These are phyloP conservation scores for Buathra laborator DNA, from an alignment of 2,888 invertebrate species.

Conservation along the genomic window DNA sequence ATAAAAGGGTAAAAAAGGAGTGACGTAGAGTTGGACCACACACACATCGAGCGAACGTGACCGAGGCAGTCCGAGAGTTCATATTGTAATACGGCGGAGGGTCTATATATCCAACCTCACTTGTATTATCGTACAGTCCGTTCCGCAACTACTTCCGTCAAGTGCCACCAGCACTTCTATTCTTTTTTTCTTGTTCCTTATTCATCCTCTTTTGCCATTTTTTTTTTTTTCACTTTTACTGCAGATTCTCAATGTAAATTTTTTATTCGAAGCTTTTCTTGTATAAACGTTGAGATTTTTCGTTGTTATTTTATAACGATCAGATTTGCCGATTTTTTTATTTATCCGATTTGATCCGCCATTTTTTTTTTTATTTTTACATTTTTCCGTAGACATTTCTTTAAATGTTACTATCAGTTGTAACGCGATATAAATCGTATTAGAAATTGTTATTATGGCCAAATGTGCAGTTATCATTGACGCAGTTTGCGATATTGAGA, in stretches of 20 bases:
- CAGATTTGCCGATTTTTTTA: neutral
- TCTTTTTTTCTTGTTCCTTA: constrained; percentile 29
- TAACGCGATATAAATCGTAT: no score
- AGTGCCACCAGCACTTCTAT: constrained; percentile 37
- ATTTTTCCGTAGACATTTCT: no score
- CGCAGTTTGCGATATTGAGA: no score
- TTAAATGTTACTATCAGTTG: no score
- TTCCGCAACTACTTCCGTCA: constrained; percentile 79
- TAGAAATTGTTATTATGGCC: no score
- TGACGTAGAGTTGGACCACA: constrained; percentile 82
- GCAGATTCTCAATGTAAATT: neutral
- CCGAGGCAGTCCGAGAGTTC: constrained; percentile 82
- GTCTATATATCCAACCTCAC: constrained; percentile 76
- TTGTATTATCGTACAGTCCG: constrained; percentile 83
- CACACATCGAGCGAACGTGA: constrained; percentile 84
- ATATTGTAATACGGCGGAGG: constrained; percentile 82
- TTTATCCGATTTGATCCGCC: neutral
- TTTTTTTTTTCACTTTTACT: constrained; percentile 16
- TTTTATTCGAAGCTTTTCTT: neutral
- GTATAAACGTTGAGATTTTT: neutral
- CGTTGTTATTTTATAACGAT: neutral
- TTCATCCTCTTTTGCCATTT: constrained; percentile 14
- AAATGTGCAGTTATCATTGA: no score
- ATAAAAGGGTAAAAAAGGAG: constrained; percentile 64
- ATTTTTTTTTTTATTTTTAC: neutral